Evolutionary conservation across 1,140 invertebrate genomes (phyloP), one percentile per base, ranked within the genome.

Genomic region (Diachasmimorpha longicaudata): DNA sequence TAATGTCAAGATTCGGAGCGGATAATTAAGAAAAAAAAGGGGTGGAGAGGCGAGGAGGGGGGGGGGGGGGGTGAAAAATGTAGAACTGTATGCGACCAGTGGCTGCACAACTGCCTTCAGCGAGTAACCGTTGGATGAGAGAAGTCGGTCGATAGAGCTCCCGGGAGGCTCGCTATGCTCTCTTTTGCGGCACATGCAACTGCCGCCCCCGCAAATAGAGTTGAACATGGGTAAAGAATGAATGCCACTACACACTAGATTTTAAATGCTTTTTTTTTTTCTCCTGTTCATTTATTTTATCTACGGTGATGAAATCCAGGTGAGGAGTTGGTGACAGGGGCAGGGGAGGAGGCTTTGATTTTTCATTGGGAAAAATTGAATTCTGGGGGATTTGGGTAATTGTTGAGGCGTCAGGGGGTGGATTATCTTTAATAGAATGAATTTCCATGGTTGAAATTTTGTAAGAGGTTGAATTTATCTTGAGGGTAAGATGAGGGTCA

Each of bases 101-200:
- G 84, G 81, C 81, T 85, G 83, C 58, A 66, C 58, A 66, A 66
- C 58, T 66, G 31, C 58, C 58, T 31, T 31, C 31, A 36, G 21
- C 31, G 11, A 66, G 58, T 3, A 84, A 84, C 81, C 81, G 79
- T 80, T 83, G 83, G 83, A 86, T 85, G 80, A 84, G 85, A 84
- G 82, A 84, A 84, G 81, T 85, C 84, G 85, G 85, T 86, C 85
- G 85, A 86, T 86, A 86, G 84, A 86, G 85, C 85, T 85, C 80
- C 83, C 82, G 79, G 80, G 75, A 66, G 58, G 58, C 79, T 77
- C 79, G 72, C 81, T 71, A 31, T 67, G 14, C 48, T 37, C 67
- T 63, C 58, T 73, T 66, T 66, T 66, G 70, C 70, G 44, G 48
- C 21, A 66, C 58, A 66, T 66, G 58, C 36, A 70, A 39, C 67